Evolutionary conservation across 2,888 invertebrate species (phyloP).

Genomic region (Stegophylla sp.): DNA sequence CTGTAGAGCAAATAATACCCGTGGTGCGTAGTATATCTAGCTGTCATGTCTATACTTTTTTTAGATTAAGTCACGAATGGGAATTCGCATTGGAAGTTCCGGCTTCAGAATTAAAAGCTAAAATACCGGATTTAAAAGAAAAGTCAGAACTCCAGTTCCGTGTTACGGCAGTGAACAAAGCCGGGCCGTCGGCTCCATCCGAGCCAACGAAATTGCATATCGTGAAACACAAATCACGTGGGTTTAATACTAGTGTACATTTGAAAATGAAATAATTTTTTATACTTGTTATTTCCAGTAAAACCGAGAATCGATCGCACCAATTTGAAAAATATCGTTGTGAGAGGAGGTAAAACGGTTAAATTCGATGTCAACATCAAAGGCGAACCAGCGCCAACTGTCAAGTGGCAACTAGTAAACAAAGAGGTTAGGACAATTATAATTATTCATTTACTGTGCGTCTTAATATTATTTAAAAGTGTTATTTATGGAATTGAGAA

Average conservation of each 20-base stretch:
- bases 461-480: too few species aligned
- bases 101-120: slow-evolving; percentile 76
- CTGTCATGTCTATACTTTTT: not conserved
- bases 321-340: slow-evolving; percentile 85
- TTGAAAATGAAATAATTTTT: not conserved
- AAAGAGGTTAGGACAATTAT: slow-evolving; percentile 68
- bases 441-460: not conserved
- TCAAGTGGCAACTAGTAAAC: slow-evolving; percentile 86
- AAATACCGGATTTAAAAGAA: slow-evolving; percentile 85
- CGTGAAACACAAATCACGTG: slow-evolving; percentile 85
- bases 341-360: slow-evolving; percentile 89
- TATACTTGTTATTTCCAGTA: slow-evolving; percentile 69
- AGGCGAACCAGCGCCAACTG: slow-evolving; percentile 94
- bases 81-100: slow-evolving; percentile 87
- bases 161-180: slow-evolving; percentile 90
- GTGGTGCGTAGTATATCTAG: too few species aligned
- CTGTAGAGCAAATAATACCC: too few species aligned
- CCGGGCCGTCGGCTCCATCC: slow-evolving; percentile 87
- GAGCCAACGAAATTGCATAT: slow-evolving; percentile 89
- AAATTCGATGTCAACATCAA: slow-evolving; percentile 92
- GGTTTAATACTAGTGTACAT: slow-evolving; percentile 66
- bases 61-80: slow-evolving; percentile 78
- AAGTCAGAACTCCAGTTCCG: slow-evolving; percentile 91
- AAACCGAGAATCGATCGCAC: slow-evolving; percentile 97
- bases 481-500: too few species aligned